Evolutionary conservation across 2,797 vertebrate genomes (phyloP).

Genomic region (Aythya fuligula): DNA sequence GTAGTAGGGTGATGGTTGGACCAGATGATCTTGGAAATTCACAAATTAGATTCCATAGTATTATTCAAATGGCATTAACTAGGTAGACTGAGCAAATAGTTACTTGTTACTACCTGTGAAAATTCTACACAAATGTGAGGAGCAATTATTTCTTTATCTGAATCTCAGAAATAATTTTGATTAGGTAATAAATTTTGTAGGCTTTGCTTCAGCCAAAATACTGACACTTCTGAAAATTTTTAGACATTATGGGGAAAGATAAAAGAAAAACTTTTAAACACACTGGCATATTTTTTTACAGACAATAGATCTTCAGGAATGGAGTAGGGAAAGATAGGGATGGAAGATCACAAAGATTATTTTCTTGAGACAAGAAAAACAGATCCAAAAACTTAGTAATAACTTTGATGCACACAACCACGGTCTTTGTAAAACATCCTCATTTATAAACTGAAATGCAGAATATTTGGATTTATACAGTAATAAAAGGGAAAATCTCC

Average conservation of each 20-base stretch:
- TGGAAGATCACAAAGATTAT: not conserved
- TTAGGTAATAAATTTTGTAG: not conserved
- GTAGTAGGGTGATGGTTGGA: no score
- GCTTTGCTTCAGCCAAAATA: not conserved
- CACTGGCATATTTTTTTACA: not conserved
- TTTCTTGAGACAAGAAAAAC: not conserved
- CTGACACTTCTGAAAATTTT: not conserved
- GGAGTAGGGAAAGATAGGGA: not conserved
- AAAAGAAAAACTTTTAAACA: not conserved
- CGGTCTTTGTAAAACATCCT: slow-evolving; percentile 27
- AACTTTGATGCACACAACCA: not conserved
- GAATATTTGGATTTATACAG: slow-evolving; percentile 30
- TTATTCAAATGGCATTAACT: not conserved
- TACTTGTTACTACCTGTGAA: not conserved
- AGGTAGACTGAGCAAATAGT: not conserved
- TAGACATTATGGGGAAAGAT: not conserved
- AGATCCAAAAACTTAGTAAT: not conserved
- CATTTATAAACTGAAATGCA: slow-evolving; percentile 53
- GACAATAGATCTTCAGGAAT: not conserved
- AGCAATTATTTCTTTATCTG: not conserved
- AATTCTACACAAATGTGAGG: fast-evolving
- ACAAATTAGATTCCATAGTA: not conserved
- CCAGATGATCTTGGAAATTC: not conserved
- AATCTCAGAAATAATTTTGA: not conserved
- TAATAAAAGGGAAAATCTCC: slow-evolving; percentile 59